A percentile compares a stretch with the other conserved stretches of the same genome.
Evolutionary conservation across 2,113 vertebrate species (phyloP).

Genomic region (Pelvicachromis taeniatus): DNA sequence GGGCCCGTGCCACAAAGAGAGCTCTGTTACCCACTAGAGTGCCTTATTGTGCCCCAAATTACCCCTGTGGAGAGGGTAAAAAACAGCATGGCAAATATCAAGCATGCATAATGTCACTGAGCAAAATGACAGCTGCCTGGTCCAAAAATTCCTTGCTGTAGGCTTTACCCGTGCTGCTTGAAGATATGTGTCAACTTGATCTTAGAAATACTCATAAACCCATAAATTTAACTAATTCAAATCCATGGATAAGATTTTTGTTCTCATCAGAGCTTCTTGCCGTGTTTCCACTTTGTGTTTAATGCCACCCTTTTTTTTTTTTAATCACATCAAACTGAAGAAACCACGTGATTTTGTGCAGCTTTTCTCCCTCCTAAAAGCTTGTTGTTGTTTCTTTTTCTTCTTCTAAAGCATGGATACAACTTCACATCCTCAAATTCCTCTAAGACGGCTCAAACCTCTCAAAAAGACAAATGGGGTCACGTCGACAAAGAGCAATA

Average conservation of each 20-base stretch:
- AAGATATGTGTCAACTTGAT: neutral
- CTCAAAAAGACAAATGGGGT: slow-evolving; percentile 61
- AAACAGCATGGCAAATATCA: slow-evolving; percentile 89
- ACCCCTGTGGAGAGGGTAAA: slow-evolving; percentile 79
- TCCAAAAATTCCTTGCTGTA: slow-evolving; percentile 69
- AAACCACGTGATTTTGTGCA: slow-evolving; percentile 2
- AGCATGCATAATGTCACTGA: slow-evolving; percentile 84
- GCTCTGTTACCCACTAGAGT: slow-evolving; percentile 92
- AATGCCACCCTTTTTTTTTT: neutral
- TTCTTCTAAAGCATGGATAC: slow-evolving; percentile 49
- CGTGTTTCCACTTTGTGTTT: neutral
- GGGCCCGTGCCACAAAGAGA: slow-evolving; percentile 88
- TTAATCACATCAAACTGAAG: neutral
- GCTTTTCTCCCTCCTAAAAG: slow-evolving; percentile 26
- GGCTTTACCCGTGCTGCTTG: neutral
- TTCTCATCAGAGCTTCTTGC: neutral
- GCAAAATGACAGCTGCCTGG: slow-evolving; percentile 86
- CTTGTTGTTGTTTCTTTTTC: slow-evolving; percentile 2
- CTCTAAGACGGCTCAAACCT: slow-evolving; percentile 48
- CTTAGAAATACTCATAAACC: neutral
- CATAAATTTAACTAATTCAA: neutral
- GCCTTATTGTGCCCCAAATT: slow-evolving; percentile 90
- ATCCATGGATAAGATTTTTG: neutral
- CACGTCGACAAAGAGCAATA: slow-evolving; percentile 62
- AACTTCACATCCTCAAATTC: slow-evolving; percentile 46